phyloP scores from a whole-genome alignment of 1,140 invertebrate genomes.

The Spodoptera frugiperda region DNA sequence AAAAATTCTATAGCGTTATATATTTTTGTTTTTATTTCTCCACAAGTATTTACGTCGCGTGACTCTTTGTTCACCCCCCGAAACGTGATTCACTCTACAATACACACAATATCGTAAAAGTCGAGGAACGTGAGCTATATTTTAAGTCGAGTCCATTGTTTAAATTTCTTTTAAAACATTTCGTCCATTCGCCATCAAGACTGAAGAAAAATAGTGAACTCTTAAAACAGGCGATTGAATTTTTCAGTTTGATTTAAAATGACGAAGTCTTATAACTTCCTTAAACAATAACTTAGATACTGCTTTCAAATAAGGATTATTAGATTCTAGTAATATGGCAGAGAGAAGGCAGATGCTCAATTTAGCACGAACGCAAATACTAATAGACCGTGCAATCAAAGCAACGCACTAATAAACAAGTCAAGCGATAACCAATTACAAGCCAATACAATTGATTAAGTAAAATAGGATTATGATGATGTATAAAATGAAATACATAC shows the following conservation, averaged over 20 bases:
- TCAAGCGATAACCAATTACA: too few relatives aligned
- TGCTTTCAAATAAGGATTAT: too few relatives aligned
- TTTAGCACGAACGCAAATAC: too few relatives aligned
- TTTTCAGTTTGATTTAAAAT: neutral
- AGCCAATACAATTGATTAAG: too few relatives aligned
- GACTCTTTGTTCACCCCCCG: constrained; percentile 29
- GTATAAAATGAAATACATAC: too few relatives aligned
- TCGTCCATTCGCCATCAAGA: neutral
- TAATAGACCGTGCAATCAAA: too few relatives aligned
- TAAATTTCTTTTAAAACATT: constrained; percentile 17
- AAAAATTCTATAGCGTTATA: constrained; percentile 17
- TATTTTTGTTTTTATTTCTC: constrained; percentile 17
- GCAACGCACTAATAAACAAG: too few relatives aligned
- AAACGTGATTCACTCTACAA: constrained; percentile 34
- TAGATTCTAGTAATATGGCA: too few relatives aligned
- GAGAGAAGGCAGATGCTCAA: too few relatives aligned
- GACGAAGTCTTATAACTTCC: too few relatives aligned
- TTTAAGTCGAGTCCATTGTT: constrained; percentile 25
- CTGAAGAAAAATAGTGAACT: neutral
- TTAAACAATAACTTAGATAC: too few relatives aligned
- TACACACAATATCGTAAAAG: constrained; percentile 39
- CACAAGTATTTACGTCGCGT: constrained; percentile 27
- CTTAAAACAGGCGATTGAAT: neutral
- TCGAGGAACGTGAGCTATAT: constrained; percentile 32
- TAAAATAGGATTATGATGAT: too few relatives aligned